Conservation (phyloP, 1,140 invertebrate species). For the Nebria ingens region DNA sequence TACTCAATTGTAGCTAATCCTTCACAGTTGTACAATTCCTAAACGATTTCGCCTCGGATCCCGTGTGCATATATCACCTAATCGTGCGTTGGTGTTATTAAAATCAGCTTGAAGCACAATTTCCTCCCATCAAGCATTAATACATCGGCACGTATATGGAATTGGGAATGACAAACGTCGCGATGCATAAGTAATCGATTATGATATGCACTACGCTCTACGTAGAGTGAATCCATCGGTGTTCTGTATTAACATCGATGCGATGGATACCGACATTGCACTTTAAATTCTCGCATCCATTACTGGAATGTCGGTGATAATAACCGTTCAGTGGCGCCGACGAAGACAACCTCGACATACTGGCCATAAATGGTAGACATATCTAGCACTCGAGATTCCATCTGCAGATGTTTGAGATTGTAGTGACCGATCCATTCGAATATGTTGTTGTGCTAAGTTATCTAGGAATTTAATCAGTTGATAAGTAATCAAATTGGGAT, state of each 20-base stretch:
- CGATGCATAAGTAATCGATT: slow-evolving; percentile 3
- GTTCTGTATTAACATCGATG: neutral
- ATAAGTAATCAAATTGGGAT: no score
- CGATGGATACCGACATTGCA: neutral
- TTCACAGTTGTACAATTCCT: no score
- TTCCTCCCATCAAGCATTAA: slow-evolving; percentile 1
- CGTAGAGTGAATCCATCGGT: slow-evolving; percentile 1
- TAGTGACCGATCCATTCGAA: neutral
- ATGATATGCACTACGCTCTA: no score
- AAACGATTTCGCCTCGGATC: no score
- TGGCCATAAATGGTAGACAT: neutral
- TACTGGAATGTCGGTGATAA: slow-evolving; percentile 1
- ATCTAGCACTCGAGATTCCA: neutral
- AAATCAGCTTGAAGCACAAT: slow-evolving; percentile 7
- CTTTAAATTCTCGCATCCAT: slow-evolving; percentile 1
- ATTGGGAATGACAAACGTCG: neutral
- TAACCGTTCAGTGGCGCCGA: neutral
- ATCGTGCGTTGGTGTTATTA: no score
- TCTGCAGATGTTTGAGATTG: neutral
- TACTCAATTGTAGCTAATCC: no score
- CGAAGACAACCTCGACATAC: neutral
- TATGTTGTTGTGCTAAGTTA: no score
- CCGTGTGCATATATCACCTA: no score
- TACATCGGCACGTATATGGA: slow-evolving; percentile 2
- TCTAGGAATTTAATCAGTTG: no score